Base-by-base conservation (phyloP, 2,113 vertebrate species). In the Thinocorus orbignyianus region DNA sequence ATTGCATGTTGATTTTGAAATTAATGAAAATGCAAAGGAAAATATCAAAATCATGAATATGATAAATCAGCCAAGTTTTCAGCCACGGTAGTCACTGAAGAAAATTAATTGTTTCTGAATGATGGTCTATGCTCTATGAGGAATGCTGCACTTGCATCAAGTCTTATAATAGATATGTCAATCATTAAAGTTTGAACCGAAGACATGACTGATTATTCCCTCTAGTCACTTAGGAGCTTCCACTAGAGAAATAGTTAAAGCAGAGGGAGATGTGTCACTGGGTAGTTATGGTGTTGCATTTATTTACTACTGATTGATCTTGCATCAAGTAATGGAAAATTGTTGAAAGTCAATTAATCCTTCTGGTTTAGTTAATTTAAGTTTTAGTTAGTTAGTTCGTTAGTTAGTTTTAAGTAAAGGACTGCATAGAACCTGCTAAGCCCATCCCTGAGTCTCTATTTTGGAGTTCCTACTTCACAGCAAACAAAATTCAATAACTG, bases 51-150 rank as follows among this genome's bases (percentile, higher is more conserved):
- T 44, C 25, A 64, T 28, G 5, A 71, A 68, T 62, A 72, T 16
- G 20, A 64, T 83, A 81, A 74, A 84, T 39, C 44, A 71, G 16
- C 12, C 72, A 85, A 31, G 44, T 76, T 90, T 74, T 39, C 9
- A 16, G 17, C 14, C 54, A 52, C 79, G 48, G 55, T 19, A 80
- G 28, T 22, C 37, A 65, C 31, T 61, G 52, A 69, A 81, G 58
- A 86, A 94, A 93, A 95, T 81, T 55, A 95, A 89, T 76, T 93
- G 30, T n/a, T 76, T 93, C 52, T 79, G 48, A 89, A 95, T n/a
- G 25, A 41, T 62, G 9, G 8, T 17, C 26, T 77, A 7, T 70
- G 71, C 9, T 96, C 64, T 52, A 37, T 19, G 5, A 92, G 48
- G 58, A 94, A n/a, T 37, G 31, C 49, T 65, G 44, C 37, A 55